Conservation (phyloP, 2,797 vertebrate species). For the Darevskia mixta region DNA sequence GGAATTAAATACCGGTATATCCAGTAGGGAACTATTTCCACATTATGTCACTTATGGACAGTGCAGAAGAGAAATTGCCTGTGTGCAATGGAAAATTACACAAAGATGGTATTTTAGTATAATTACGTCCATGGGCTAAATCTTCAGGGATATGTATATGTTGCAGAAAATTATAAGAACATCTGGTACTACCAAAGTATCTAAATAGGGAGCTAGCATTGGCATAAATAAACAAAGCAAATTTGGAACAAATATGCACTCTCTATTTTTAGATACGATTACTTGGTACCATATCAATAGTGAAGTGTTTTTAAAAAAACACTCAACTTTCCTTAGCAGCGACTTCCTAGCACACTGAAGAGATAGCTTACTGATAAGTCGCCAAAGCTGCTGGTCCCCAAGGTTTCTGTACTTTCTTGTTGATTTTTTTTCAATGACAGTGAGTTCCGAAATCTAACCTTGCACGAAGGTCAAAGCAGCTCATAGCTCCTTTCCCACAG, state of each 20-base stretch:
- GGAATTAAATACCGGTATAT: neutral
- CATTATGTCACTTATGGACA: neutral
- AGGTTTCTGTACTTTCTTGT: slow-evolving; percentile 65
- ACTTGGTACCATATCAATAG: slow-evolving; percentile 60
- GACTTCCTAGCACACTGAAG: slow-evolving; percentile 63
- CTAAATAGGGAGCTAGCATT: slow-evolving; percentile 64
- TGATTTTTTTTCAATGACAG: slow-evolving; percentile 69
- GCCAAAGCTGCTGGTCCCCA: slow-evolving; percentile 43
- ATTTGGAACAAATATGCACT: slow-evolving; percentile 60
- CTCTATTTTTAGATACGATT: slow-evolving; percentile 70
- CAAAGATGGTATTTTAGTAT: slow-evolving; percentile 67
- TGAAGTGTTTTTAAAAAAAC: slow-evolving; percentile 43
- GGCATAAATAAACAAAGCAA: slow-evolving; percentile 67
- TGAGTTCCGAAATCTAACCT: slow-evolving; percentile 69
- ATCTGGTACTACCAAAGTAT: slow-evolving; percentile 66
- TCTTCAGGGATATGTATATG: slow-evolving; percentile 72
- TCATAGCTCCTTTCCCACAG: slow-evolving; percentile 77
- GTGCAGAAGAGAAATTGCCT: slow-evolving; percentile 52
- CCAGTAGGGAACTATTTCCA: neutral
- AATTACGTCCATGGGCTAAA: slow-evolving; percentile 55
- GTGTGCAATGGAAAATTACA: slow-evolving; percentile 76
- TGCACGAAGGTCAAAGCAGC: slow-evolving; percentile 68
- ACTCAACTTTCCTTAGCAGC: slow-evolving; percentile 56
- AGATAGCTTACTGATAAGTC: slow-evolving; percentile 40
- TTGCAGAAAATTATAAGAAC: slow-evolving; percentile 65